phyloP scores from a whole-genome alignment of 2,113 vertebrate species.

The Colaptes auratus region DNA sequence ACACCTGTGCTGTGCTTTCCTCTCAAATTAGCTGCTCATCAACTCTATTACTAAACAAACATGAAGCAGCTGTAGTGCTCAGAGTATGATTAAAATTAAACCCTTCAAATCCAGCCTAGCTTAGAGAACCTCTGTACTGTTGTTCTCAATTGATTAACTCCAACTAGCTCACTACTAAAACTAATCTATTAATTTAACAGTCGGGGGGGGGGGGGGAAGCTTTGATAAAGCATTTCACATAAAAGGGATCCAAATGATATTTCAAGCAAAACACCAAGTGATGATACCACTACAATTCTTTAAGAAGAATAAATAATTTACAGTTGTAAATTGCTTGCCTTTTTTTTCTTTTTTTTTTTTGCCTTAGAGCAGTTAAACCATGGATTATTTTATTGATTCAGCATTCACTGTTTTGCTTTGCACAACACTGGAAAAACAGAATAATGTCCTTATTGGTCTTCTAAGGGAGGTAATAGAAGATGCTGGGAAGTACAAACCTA shows the following conservation, averaged over 20 bases:
- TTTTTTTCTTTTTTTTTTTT: constrained; percentile 17
- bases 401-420: neutral
- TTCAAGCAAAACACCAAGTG: constrained; percentile 31
- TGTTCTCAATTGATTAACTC: constrained; percentile 65
- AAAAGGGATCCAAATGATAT: constrained; percentile 22
- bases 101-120: constrained; percentile 66
- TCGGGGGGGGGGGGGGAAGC: neutral
- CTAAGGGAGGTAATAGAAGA: constrained; percentile 23
- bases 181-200: constrained; percentile 62
- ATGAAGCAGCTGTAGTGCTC: constrained; percentile 66
- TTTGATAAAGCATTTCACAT: constrained; percentile 36
- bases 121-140: constrained; percentile 53
- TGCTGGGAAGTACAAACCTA: neutral
- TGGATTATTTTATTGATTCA: constrained; percentile 28
- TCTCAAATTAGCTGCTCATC: constrained; percentile 67
- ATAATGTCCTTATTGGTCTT: constrained; percentile 19
- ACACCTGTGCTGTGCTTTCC: constrained; percentile 59
- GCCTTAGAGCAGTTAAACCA: constrained; percentile 10
- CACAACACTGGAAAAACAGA: constrained; percentile 6
- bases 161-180: constrained; percentile 59
- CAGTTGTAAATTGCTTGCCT: neutral
- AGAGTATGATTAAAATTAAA: constrained; percentile 61
- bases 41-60: constrained; percentile 74
- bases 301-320: constrained; percentile 38
- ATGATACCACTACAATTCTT: neutral